Percentiles rank a stretch among this genome's conserved stretches.
These are phyloP conservation scores for Dione juno DNA, from an alignment of 2,888 invertebrate genomes.

Conservation along the genomic window DNA sequence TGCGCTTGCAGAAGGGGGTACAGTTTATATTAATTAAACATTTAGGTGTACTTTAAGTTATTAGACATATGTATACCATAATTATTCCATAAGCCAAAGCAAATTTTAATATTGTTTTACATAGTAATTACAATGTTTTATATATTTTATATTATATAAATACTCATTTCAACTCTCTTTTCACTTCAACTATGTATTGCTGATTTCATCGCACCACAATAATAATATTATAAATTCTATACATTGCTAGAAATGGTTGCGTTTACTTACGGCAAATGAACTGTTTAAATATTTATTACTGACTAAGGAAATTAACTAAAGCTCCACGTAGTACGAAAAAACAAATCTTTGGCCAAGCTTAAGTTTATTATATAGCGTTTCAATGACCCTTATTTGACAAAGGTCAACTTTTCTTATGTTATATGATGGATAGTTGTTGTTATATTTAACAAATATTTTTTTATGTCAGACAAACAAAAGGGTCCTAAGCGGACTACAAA, in stretches of 20 bases:
- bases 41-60: neutral
- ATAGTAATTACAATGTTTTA: too few relatives aligned
- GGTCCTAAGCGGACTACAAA: neutral
- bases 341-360: constrained; percentile 21
- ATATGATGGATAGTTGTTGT: constrained; percentile 19
- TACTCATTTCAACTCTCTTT: too few relatives aligned
- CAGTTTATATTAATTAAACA: constrained; percentile 2
- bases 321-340: neutral
- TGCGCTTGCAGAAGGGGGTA: neutral
- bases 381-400: constrained; percentile 20
- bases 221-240: neutral
- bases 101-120: too few relatives aligned
- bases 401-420: constrained; percentile 16
- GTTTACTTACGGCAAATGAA: constrained; percentile 17
- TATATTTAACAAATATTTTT: constrained; percentile 18
- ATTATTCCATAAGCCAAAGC: too few relatives aligned
- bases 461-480: neutral
- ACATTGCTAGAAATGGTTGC: neutral
- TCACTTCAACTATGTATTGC: neutral
- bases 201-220: neutral
- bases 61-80: neutral
- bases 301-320: constrained; percentile 21
- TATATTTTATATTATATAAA: too few relatives aligned
- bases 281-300: constrained; percentile 21
- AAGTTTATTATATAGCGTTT: constrained; percentile 19